Base-by-base conservation (phyloP, 2,113 vertebrate genomes). In the Oreochromis niloticus region DNA sequence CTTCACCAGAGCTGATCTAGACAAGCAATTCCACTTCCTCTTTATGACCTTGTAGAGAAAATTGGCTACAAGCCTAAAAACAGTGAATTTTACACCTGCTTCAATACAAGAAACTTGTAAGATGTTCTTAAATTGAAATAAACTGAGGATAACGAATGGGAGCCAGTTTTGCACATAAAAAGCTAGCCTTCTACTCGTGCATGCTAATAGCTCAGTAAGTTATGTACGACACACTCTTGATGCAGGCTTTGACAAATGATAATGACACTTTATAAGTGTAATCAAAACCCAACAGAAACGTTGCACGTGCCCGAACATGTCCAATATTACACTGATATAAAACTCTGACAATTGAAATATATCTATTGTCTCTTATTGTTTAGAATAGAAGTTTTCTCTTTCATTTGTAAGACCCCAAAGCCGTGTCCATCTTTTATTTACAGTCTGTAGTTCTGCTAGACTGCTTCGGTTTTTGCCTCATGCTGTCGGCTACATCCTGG, bases 381-480 rank as follows among this genome's bases (percentile, higher is more conserved):
- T 43, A 16, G 13, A 43, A 7, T 6, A 2, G 1, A 73, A 0
- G 22, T 73, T 73, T 24, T 24, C 66, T 73, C 14, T 41, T 17
- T 56, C 6, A 27, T 12, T 27, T 73, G 16, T 16, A 9, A 71
- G 39, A 71, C n/a, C 66, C 39, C 13, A 22, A 16, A 22, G 12
- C 66, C 0, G 5, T 2, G 36, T 71, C n/a, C 39, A 43, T 71
- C 66, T 43, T 71, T 43, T 16, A 43, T 24, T 9, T 71, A 43
- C 66, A 71, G 39, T 16, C n/a, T 43, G 13, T 24, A 22, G 11
- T 16, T 71, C 36, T 43, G 66, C 66, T 71, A 4, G 22, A 13
- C n/a, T 2, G 5, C 63, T 68, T 22, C 6, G 1, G 6, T 24
- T 43, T 71, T 43, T 1, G 19, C 3, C 34, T 68, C 19, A 0